Percentiles rank a stretch among this genome's conserved stretches.
phyloP scores from a whole-genome alignment of 2,113 vertebrate species.

The Pseudopipra pipra region DNA sequence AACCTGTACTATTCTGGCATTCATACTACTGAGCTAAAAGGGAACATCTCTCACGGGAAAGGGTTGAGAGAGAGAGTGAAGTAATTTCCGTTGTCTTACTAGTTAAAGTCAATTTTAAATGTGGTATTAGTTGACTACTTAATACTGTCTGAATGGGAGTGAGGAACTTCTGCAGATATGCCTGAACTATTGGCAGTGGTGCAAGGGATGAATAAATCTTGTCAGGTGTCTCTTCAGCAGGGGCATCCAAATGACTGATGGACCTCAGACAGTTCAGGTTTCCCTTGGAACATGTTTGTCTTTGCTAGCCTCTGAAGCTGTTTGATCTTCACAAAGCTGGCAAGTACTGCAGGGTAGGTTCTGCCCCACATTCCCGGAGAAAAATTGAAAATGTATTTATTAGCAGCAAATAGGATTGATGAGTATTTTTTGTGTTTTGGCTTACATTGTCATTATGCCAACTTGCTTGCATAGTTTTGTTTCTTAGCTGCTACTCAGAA shows the following conservation, averaged over 20 bases:
- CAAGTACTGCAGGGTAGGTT: background rate
- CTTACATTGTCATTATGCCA: background rate
- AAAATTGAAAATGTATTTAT: background rate
- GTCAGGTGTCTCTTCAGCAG: slow-evolving; percentile 12
- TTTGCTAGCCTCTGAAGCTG: background rate
- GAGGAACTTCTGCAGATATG: background rate
- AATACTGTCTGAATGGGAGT: background rate
- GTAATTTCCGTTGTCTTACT: background rate
- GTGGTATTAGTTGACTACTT: background rate
- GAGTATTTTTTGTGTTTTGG: background rate
- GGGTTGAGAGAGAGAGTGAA: background rate
- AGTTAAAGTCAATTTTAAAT: background rate
- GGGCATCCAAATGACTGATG: background rate
- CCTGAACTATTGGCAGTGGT: background rate
- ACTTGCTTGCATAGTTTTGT: background rate
- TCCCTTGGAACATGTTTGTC: background rate
- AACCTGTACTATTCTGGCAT: background rate
- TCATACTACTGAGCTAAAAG: background rate
- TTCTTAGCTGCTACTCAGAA: background rate
- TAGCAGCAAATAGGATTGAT: background rate
- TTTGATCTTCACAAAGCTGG: background rate
- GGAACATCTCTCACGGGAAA: background rate
- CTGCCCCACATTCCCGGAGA: background rate
- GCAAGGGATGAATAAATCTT: background rate
- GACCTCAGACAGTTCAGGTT: background rate